Percentiles rank a stretch among this genome's conserved stretches.
Conservation (phyloP, 2,113 vertebrate species). For the Plecturocebus donacophilus region DNA sequence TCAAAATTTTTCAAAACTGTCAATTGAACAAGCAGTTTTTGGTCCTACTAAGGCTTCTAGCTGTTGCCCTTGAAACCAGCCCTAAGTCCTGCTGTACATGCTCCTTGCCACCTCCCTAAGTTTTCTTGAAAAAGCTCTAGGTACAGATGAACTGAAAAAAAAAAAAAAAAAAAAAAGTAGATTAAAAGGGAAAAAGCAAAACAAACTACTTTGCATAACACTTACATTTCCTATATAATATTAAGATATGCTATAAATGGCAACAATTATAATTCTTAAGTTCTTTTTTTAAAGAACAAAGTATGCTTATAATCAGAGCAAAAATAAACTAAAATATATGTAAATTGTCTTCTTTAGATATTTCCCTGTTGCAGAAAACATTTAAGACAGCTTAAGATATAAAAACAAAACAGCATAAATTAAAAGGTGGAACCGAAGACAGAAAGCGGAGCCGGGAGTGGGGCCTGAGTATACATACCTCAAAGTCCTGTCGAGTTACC, state of each 20-base stretch:
- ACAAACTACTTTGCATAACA: neutral
- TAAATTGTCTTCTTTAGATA: neutral
- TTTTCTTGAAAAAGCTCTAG: neutral
- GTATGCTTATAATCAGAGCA: neutral
- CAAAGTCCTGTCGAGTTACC: neutral
- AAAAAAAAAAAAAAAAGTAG: neutral
- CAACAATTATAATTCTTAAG: slow-evolving; percentile 3
- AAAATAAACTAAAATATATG: slow-evolving; percentile 29
- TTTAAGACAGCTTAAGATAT: neutral
- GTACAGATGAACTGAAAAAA: neutral
- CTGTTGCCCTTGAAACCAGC: neutral
- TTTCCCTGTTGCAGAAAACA: neutral
- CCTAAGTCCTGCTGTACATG: neutral
- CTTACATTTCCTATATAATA: slow-evolving; percentile 11
- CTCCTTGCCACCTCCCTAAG: neutral
- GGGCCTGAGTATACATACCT: neutral
- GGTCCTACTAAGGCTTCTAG: neutral
- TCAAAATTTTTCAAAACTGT: neutral
- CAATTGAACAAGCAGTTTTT: neutral
- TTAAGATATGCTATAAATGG: neutral
- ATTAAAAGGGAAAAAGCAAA: slow-evolving; percentile 12
- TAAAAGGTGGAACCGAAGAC: neutral
- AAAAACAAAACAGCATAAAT: neutral
- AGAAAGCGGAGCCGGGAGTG: neutral
- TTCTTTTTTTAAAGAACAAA: slow-evolving; percentile 42